These are phyloP conservation scores for Tribolium castaneum DNA, from an alignment of 1,140 invertebrate genomes.

Conservation along the genomic window DNA sequence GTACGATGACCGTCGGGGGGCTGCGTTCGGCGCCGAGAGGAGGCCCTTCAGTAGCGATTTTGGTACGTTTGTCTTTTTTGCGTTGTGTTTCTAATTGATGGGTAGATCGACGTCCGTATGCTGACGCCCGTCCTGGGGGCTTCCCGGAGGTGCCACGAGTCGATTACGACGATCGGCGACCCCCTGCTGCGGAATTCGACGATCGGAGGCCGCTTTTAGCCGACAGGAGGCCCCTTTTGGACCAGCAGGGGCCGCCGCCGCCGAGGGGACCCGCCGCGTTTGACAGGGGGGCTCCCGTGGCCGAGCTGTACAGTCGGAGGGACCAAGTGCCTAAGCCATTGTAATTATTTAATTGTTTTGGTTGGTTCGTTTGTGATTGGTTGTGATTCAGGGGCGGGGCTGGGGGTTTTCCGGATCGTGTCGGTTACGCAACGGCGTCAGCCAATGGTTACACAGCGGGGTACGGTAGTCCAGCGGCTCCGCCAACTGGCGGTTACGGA, in stretches of 20 bases:
- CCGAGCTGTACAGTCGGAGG: constrained; percentile 59
- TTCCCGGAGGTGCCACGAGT: constrained; percentile 28
- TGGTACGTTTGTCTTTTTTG: constrained; percentile 42
- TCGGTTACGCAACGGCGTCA: constrained; percentile 43
- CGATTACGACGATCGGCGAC: constrained; percentile 54
- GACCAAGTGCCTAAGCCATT: constrained; percentile 57
- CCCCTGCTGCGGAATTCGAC: constrained; percentile 50
- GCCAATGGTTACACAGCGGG: constrained; percentile 43
- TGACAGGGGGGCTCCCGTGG: constrained; percentile 36
- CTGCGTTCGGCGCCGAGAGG: constrained; percentile 51
- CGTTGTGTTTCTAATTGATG: constrained; percentile 1
- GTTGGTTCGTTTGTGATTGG: not conserved
- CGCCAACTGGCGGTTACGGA: constrained; percentile 45
- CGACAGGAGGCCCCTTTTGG: constrained; percentile 54
- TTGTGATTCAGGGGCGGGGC: constrained; percentile 36
- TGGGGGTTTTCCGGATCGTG: constrained; percentile 36
- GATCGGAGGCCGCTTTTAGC: constrained; percentile 53
- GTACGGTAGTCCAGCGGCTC: constrained; percentile 10
- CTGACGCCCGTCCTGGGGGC: constrained; percentile 39
- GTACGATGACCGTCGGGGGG: constrained; percentile 58
- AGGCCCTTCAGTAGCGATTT: constrained; percentile 44
- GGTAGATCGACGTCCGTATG: constrained; percentile 45
- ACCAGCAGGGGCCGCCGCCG: constrained; percentile 38
- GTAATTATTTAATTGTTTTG: constrained; percentile 48
- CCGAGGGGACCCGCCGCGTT: constrained; percentile 23